phyloP scores from a whole-genome alignment of 1,140 invertebrate species.

The Macrobrachium rosenbergii region DNA sequence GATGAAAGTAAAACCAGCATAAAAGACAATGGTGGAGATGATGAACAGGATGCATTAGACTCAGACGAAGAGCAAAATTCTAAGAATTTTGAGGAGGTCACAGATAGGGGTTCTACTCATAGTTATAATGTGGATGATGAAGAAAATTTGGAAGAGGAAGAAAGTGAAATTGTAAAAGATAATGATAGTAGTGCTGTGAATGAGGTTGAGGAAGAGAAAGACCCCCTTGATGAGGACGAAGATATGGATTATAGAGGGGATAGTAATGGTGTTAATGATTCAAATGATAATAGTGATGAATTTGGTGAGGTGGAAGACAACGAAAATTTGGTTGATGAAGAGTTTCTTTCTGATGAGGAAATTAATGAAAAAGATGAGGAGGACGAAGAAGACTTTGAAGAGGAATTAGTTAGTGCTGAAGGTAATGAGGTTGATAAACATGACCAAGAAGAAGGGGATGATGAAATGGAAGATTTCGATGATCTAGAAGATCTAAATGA shows the following conservation, averaged over 20 bases:
- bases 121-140: too few relatives aligned
- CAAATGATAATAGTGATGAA: not conserved
- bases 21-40: not conserved
- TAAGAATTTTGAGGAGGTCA: too few relatives aligned
- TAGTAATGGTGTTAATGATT: not conserved
- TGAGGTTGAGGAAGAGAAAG: not conserved
- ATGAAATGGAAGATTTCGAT: not conserved
- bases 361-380: not conserved
- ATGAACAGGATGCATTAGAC: slow-evolving; percentile 26
- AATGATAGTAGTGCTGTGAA: not conserved
- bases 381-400: not conserved
- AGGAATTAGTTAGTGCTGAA: not conserved
- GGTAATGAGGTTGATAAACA: slow-evolving; percentile 1
- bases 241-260: not conserved
- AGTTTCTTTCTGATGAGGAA: not conserved
- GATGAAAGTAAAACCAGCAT: not conserved
- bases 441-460: not conserved
- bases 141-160: too few relatives aligned
- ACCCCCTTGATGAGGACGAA: slow-evolving; percentile 1
- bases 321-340: not conserved
- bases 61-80: slow-evolving; percentile 14
- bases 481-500: not conserved
- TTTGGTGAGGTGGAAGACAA: not conserved
- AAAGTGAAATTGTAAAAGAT: not conserved
- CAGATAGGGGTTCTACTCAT: too few relatives aligned